Percentiles rank a stretch among this genome's conserved stretches.
Evolutionary conservation across 2,797 vertebrate genomes (phyloP).

Genomic region (Gorsachius magnificus): DNA sequence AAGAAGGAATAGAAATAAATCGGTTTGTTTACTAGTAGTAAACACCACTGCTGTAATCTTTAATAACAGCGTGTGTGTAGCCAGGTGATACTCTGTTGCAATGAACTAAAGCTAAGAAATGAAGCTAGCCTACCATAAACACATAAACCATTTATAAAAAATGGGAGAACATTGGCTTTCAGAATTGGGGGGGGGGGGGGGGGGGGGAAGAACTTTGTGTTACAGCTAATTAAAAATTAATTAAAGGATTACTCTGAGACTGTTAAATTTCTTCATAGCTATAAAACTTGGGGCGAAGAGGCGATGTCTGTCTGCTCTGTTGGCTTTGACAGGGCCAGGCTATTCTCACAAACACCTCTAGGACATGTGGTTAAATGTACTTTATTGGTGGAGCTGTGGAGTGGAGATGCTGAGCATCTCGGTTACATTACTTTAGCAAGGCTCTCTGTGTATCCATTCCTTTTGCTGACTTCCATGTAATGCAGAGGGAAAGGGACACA

Average conservation of each 20-base stretch:
- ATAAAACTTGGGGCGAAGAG: neutral
- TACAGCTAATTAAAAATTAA: neutral
- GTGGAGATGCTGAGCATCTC: neutral
- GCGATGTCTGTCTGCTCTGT: neutral
- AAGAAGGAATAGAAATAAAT: neutral
- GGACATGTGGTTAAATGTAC: neutral
- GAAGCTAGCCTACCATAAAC: neutral
- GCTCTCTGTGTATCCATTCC: neutral
- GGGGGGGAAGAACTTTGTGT: neutral
- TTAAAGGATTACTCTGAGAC: neutral
- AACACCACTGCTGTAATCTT: neutral
- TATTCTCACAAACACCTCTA: neutral
- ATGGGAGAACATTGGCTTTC: neutral
- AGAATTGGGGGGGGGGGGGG: neutral
- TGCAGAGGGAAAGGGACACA: accelerated
- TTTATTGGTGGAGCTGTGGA: neutral
- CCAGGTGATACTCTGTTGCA: neutral
- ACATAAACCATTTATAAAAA: neutral
- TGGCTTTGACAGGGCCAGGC: neutral
- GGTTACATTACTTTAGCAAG: neutral
- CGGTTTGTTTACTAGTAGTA: neutral
- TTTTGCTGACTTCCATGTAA: neutral
- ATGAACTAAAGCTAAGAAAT: neutral
- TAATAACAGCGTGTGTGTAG: neutral
- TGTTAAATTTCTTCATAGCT: neutral